Base-by-base conservation (phyloP, 1,140 invertebrate genomes). In the Cecropterus lyciades region DNA sequence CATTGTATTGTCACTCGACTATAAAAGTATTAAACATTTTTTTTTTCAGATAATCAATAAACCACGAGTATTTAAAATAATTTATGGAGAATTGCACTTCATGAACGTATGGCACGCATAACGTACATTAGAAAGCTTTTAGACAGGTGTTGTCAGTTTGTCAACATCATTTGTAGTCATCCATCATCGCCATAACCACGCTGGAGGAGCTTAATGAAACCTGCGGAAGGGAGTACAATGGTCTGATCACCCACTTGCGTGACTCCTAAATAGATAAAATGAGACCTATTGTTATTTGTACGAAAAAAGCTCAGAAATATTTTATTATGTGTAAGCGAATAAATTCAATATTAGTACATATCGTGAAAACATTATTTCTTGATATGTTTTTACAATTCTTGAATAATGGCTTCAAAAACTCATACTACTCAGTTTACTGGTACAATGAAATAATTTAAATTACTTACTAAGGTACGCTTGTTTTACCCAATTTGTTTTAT, bases 231-330 rank as follows among this genome's bases (percentile, higher is more conserved):
- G 43, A 59, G 16, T n/a, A 62, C 59, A 62, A 62, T 62, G 33
- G 45, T 24, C 16, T 62, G 59, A 62, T 62, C 46, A 40, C 57
- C 57, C 45, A 51, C 59, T 62, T 51, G 59, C 59, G 59, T 62
- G 59, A 60, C 57, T 60, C 24, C 24, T 62, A 62, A 49, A 62
- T 62, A 51, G 57, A 60, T 60, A 60, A 48, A 59, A 46, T n/a
- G 10, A 16, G 9, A 24, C 1, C 3, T 10, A 33, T 33, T 27
- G 16, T 51, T 13, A 20, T 51, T 27, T 40, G 11, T 11, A 13
- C n/a, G n/a, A 40, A 40, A 40, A 33, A 1, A 7, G 7, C 30
- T 33, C 30, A 33, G 30, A 10, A 40, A 40, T 10, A 13, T 40
- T 40, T 9, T 40, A 13, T 13, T 40, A 2, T 40, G 1, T n/a